Base-by-base conservation (phyloP, 2,113 vertebrate genomes). In the Stercorarius parasiticus region DNA sequence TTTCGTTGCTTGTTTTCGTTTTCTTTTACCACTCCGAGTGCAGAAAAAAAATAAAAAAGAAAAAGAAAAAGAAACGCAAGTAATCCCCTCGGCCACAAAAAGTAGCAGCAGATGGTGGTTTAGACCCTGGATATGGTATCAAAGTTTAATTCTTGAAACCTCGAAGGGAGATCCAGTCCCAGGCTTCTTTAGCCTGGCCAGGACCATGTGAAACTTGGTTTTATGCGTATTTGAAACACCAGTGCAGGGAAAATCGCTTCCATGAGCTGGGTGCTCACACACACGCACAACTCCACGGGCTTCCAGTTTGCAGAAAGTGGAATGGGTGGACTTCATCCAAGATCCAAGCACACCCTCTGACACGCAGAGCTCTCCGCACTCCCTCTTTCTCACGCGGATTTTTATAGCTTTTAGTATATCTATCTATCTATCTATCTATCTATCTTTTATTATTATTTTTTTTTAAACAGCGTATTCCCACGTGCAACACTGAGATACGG, bases 381-480 rank as follows among this genome's bases (percentile, higher is more conserved):
- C 23, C 23, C 52, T 7, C 55, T 43, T 49, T 30, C 61, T 47
- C 38, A 5, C 40, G 1, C 3, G 2, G 23, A 34, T 43, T 80
- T 87, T 45, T 14, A 11, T 15, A 1, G 17, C 4, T 64, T 78
- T 6, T 22, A 10, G 29, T 19, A 6, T n/a, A 18, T 18, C 4
- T 45, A 45, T 45, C 17, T 18, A 18, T 15, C 5, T 42, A 42
- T 42, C 5, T 42, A 42, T 27, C n/a, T n/a, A n/a, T n/a, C n/a
- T n/a, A n/a, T n/a, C n/a, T n/a, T 11, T 3, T 8, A 9, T 7
- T 1, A 2, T 6, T 4, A 3, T 4, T 4, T 38, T 10, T 34
- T 32, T 13, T 17, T 0, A 19, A 73, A 40, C 29, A 4, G 18
- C 9, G 0, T 5, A 13, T 71, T 43, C 74, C 79, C 86, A 13